These are phyloP conservation scores for Nasonia longicornis DNA, from an alignment of 1,140 invertebrate species.

Conservation along the genomic window DNA sequence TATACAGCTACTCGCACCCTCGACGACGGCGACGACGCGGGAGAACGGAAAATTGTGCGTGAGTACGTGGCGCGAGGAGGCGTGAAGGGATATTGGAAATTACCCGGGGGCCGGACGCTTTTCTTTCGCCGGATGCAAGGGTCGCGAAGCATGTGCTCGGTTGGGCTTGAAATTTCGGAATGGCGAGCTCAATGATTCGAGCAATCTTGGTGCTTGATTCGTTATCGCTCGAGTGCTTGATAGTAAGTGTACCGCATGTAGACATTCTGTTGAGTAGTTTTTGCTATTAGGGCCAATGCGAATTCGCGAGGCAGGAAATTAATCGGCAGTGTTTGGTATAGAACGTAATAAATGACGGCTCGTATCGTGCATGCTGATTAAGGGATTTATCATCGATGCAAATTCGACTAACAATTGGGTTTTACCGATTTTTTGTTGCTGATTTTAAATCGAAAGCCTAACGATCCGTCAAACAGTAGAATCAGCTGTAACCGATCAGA, in stretches of 20 bases:
- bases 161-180: background rate
- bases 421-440: too few species aligned
- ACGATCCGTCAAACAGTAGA: background rate
- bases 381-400: too few species aligned
- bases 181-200: background rate
- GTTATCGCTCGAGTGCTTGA: background rate
- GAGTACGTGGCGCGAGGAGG: slow-evolving; percentile 28
- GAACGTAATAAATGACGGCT: too few species aligned
- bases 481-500: background rate
- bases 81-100: slow-evolving; percentile 48
- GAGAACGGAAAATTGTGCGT: slow-evolving; percentile 52
- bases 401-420: too few species aligned
- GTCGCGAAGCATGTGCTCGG: background rate
- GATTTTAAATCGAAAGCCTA: too few species aligned
- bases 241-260: too few species aligned
- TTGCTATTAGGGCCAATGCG: too few species aligned
- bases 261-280: too few species aligned
- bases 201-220: background rate
- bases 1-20: background rate
- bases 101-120: slow-evolving; percentile 3
- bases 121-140: slow-evolving; percentile 4
- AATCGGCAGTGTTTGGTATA: too few species aligned
- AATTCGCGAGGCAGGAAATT: too few species aligned
- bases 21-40: slow-evolving; percentile 20
- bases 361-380: too few species aligned